Evolutionary conservation across 2,888 invertebrate species (phyloP), one percentile per base, ranked within the genome.

Genomic region (Pyrrhia umbra): DNA sequence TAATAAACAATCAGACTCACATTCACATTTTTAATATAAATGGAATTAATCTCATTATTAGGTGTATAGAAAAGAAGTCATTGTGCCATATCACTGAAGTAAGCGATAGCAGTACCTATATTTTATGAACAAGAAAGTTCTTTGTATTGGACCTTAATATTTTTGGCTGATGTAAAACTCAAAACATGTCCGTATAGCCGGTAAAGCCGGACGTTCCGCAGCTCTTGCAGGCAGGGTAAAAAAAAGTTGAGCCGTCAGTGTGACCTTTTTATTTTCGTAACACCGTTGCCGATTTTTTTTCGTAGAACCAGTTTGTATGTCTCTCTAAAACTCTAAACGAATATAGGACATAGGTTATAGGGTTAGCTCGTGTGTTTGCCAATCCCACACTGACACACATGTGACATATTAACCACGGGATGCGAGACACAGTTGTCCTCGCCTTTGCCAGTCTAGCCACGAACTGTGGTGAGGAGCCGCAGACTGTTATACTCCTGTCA

Each of bases 211-310:
- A 27, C 25, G 20, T 34, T 20, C 20, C 18, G 27, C 15, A 39
- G 50, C 45, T 46, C 13, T 34, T 40, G 18, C 15, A 37, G 13
- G 9, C 45, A 16, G 21, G 16, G 40, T 25, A 1, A 18, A 63
- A 56, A 67, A 64, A 47, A 37, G 16, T 25, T 27, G 9, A 27
- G n/a, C 27, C 46, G 50, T 52, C 71, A 70, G 42, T 37, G 37
- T 34, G 57, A 43, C 10, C 25, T 52, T 52, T 57, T 71, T 64
- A 55, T 62, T 52, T 57, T 52, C 16, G 42, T 49, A 71, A 25
- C 16, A 21, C 39, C 13, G 47, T 39, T n/a, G 49, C 47, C 27
- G 6, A 16, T 49, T 50, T 47, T 42, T 42, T 56, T 30, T 64
- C 10, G 16, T 34, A 40, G 42, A 39, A 57, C 10, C 16, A 25